Evolutionary conservation across 2,113 vertebrate genomes (phyloP).

Genomic region (Lanius collurio): DNA sequence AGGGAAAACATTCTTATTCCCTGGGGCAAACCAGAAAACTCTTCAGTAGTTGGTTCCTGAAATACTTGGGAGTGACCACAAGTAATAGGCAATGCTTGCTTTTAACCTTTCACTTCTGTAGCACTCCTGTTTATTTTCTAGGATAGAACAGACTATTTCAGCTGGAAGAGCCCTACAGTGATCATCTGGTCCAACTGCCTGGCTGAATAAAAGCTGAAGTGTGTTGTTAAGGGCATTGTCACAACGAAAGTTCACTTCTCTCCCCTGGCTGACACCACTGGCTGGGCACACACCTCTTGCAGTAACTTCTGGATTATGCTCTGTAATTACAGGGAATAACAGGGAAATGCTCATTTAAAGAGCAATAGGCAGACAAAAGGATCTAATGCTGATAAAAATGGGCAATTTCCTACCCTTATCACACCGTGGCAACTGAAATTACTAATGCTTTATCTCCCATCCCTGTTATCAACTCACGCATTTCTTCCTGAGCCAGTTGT

Average conservation of each 20-base stretch:
- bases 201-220: background rate
- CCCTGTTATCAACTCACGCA: background rate
- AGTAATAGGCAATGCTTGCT: background rate
- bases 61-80: background rate
- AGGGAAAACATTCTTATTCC: background rate
- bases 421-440: background rate
- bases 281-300: fast-evolving
- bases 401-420: background rate
- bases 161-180: background rate
- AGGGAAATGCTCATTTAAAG: background rate
- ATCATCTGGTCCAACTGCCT: background rate
- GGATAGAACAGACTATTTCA: background rate
- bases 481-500: background rate
- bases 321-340: background rate
- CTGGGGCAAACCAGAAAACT: background rate
- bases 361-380: background rate
- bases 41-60: background rate
- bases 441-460: background rate
- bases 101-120: background rate
- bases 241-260: background rate
- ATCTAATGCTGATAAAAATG: background rate
- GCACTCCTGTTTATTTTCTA: background rate
- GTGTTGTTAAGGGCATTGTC: background rate
- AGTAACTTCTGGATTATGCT: background rate
- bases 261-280: background rate